Conservation (phyloP, 2,797 vertebrate genomes). For the Falco biarmicus region DNA sequence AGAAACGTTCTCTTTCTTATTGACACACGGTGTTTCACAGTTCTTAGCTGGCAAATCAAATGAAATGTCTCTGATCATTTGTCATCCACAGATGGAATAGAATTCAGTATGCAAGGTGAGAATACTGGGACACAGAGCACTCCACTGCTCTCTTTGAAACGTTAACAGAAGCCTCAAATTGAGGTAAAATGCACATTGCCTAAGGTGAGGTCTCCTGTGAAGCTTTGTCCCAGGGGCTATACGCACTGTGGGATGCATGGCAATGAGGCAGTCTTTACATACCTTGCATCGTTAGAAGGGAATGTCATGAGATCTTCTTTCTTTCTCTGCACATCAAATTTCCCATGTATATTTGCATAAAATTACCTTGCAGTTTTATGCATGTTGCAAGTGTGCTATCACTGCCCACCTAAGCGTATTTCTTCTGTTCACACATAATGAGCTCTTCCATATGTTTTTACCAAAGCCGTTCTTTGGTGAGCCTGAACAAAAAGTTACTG, state of each 20-base stretch:
- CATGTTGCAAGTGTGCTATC: neutral
- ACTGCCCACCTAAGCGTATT: neutral
- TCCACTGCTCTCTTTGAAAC: neutral
- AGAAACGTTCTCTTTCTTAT: neutral
- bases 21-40: neutral
- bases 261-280: neutral
- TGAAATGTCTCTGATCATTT: neutral
- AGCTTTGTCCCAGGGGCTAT: neutral
- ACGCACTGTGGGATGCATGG: neutral
- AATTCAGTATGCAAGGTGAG: neutral
- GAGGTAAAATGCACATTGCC: neutral
- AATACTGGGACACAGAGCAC: neutral
- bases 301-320: neutral
- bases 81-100: neutral
- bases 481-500: neutral
- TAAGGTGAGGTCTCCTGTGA: neutral
- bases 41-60: neutral
- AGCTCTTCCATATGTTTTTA: neutral
- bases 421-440: neutral
- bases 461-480: neutral
- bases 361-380: neutral
- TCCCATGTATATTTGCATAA: neutral
- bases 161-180: neutral
- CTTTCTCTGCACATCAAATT: neutral
- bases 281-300: neutral